phyloP scores from a whole-genome alignment of 1,140 invertebrate genomes.

The Penaeus japonicus region DNA sequence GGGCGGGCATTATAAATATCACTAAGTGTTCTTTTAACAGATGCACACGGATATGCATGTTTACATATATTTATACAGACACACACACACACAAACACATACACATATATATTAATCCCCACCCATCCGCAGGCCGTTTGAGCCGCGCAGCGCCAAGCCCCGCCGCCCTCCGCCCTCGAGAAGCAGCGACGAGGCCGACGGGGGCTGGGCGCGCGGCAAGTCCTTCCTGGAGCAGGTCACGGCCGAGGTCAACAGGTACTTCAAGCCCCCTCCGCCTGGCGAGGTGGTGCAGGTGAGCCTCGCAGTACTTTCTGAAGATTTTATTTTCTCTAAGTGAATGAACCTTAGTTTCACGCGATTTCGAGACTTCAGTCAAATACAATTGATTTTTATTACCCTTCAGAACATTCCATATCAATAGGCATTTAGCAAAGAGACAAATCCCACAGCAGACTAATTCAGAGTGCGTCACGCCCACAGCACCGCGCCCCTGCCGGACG shows the following conservation, averaged over 20 bases:
- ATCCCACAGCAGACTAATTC: neutral
- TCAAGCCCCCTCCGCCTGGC: conserved; percentile 33
- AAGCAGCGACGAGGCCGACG: neutral
- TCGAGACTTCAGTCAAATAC: too few relatives aligned
- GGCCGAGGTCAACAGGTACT: conserved; percentile 19
- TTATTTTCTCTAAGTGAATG: neutral
- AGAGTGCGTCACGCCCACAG: neutral
- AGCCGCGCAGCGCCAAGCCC: neutral
- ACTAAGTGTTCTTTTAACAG: too few relatives aligned
- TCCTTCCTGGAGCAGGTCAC: conserved; percentile 41
- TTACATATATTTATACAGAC: too few relatives aligned
- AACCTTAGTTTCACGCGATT: too few relatives aligned
- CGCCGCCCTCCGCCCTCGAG: neutral
- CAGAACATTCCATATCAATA: too few relatives aligned
- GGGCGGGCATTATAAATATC: too few relatives aligned
- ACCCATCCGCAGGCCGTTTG: neutral
- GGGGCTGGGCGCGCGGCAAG: neutral
- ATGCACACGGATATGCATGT: neutral
- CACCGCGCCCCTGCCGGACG: conserved; percentile 48
- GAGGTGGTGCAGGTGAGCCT: conserved; percentile 24
- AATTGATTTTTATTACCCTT: too few relatives aligned
- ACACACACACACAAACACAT: too few relatives aligned
- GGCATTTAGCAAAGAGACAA: too few relatives aligned
- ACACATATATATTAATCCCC: too few relatives aligned
- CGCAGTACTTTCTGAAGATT: neutral